Conservation (phyloP, 2,888 invertebrate species). For the Scaeva pyrastri region DNA sequence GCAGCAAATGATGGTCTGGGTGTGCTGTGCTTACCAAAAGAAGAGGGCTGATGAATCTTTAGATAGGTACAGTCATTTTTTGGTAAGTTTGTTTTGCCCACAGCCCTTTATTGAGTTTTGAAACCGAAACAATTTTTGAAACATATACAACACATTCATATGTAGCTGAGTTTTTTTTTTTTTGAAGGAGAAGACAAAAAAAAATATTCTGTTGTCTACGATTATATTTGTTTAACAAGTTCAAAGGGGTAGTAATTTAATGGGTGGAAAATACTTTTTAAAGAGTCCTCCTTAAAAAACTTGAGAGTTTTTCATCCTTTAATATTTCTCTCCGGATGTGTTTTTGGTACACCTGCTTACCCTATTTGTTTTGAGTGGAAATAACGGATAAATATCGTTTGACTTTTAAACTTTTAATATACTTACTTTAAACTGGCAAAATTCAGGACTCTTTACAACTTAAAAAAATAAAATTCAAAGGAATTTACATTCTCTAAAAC, state of each 20-base stretch:
- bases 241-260: constrained; percentile 19
- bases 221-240: constrained; percentile 29
- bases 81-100: constrained; percentile 58
- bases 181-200: too few species aligned
- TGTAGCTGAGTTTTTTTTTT: too few species aligned
- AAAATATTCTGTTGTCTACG: constrained; percentile 24
- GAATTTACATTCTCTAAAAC: constrained; percentile 30
- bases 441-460: neutral
- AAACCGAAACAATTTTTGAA: constrained; percentile 54
- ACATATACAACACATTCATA: neutral
- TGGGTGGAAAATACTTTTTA: constrained; percentile 24
- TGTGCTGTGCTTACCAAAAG: neutral
- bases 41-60: constrained; percentile 22
- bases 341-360: neutral
- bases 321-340: neutral
- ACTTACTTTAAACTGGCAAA: too few species aligned
- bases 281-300: neutral
- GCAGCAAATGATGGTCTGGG: neutral
- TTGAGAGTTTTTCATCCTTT: neutral
- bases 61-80: constrained; percentile 19
- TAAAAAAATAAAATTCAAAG: constrained; percentile 5
- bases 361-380: neutral
- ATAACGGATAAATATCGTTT: neutral
- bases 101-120: constrained; percentile 49
- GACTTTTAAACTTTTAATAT: neutral